These are phyloP conservation scores for Cybosia mesomella DNA, from an alignment of 2,888 invertebrate genomes.

Conservation along the genomic window DNA sequence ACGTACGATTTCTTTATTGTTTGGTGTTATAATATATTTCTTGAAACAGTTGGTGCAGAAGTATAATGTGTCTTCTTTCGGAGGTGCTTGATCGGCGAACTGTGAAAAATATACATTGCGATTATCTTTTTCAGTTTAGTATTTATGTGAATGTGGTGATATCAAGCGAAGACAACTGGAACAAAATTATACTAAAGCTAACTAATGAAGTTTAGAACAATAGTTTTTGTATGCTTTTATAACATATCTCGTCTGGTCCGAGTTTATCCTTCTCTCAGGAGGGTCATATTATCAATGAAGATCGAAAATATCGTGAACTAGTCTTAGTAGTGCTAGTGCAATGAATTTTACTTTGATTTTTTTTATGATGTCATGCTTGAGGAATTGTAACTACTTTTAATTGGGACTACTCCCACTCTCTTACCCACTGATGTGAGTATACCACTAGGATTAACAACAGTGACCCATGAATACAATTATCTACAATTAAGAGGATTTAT, in stretches of 20 bases:
- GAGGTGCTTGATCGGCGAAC: constrained; percentile 40
- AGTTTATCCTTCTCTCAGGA: too few species aligned
- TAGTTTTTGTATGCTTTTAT: not conserved
- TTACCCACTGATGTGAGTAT: not conserved
- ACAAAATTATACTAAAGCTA: not conserved
- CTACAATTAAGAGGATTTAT: not conserved
- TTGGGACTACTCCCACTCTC: too few species aligned
- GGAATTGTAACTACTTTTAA: too few species aligned
- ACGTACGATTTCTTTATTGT: constrained; percentile 74
- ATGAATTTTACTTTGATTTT: too few species aligned
- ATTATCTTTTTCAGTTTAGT: not conserved
- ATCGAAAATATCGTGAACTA: too few species aligned
- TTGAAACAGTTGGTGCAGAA: constrained; percentile 84
- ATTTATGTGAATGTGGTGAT: not conserved
- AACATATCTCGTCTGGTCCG: too few species aligned
- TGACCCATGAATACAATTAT: not conserved
- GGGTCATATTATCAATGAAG: too few species aligned
- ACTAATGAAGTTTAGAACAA: too few species aligned
- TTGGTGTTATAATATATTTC: constrained; percentile 67
- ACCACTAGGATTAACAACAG: not conserved
- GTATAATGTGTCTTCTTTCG: constrained; percentile 64
- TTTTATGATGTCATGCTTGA: too few species aligned
- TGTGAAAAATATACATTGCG: not conserved
- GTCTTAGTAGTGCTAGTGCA: too few species aligned
- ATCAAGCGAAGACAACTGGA: not conserved